phyloP scores from a whole-genome alignment of 2,888 invertebrate species.

The Drosophila antonietae region DNA sequence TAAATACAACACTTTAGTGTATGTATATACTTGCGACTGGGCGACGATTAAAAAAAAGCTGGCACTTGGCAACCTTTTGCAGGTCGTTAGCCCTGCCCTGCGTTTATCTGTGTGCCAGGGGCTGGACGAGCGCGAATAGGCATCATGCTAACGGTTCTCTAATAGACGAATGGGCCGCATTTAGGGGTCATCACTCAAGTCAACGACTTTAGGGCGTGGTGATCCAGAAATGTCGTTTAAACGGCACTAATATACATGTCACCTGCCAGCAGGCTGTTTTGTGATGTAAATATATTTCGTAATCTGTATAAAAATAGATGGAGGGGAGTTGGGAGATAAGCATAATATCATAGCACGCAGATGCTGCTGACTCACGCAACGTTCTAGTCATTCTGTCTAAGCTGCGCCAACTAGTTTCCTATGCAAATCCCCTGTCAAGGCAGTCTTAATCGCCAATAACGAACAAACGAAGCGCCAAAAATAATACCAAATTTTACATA shows the following conservation, averaged over 20 bases:
- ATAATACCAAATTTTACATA: slow-evolving; percentile 60
- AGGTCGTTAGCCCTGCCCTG: slow-evolving; percentile 65
- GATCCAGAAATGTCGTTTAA: slow-evolving; percentile 62
- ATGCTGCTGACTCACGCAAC: slow-evolving; percentile 61
- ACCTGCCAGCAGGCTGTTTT: slow-evolving; percentile 45
- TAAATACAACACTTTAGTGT: slow-evolving; percentile 27
- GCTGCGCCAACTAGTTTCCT: slow-evolving; percentile 35
- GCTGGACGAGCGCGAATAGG: slow-evolving; percentile 45
- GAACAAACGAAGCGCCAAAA: slow-evolving; percentile 40
- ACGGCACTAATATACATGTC: slow-evolving; percentile 34
- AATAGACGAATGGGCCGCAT: background rate
- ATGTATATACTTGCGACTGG: slow-evolving; percentile 20
- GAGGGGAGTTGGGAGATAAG: slow-evolving; percentile 17
- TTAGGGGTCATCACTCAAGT: slow-evolving; percentile 59
- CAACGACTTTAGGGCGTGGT: slow-evolving; percentile 68
- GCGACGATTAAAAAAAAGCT: slow-evolving; percentile 31
- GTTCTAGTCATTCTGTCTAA: slow-evolving; percentile 36
- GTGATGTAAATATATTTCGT: slow-evolving; percentile 70
- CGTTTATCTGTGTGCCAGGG: slow-evolving; percentile 50
- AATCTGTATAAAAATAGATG: slow-evolving; percentile 61
- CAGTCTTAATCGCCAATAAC: slow-evolving; percentile 25
- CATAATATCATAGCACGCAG: slow-evolving; percentile 42
- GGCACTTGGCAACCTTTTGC: slow-evolving; percentile 37
- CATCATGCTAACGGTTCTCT: slow-evolving; percentile 54
- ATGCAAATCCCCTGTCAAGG: slow-evolving; percentile 69